Conservation (phyloP, 2,888 invertebrate genomes). For the Tipula helvola region DNA sequence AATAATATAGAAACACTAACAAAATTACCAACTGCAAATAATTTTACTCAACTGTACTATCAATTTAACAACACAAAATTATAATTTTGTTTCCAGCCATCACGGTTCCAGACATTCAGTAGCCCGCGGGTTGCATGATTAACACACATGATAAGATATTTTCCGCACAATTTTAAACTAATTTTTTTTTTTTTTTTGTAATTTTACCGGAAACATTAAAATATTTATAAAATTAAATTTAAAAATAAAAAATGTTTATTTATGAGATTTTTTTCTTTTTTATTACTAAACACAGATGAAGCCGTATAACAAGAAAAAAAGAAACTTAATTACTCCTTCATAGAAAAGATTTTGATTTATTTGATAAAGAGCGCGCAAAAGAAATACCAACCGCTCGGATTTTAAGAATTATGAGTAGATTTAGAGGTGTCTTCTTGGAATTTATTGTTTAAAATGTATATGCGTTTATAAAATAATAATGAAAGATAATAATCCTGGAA, state of each 20-base stretch:
- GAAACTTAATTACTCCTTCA: not conserved
- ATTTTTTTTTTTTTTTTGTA: not conserved
- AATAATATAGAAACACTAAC: not conserved
- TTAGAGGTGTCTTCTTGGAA: not conserved
- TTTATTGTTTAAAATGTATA: not conserved
- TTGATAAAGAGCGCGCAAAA: not conserved
- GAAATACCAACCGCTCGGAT: not conserved
- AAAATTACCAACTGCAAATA: not conserved
- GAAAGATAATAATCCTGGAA: not conserved
- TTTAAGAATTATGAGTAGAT: not conserved
- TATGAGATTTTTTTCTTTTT: not conserved
- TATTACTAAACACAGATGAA: not conserved
- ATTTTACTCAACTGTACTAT: not conserved
- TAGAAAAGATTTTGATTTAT: not conserved
- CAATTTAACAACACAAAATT: not conserved
- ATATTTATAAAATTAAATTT: not conserved
- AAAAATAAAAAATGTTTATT: not conserved
- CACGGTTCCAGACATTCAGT: not conserved
- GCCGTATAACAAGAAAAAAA: not conserved
- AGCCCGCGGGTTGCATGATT: not conserved
- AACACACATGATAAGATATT: not conserved
- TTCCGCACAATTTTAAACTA: not conserved
- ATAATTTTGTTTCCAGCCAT: not conserved
- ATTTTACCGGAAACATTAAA: conserved; percentile 4
- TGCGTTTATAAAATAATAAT: not conserved